Conservation (phyloP, 2,113 vertebrate genomes). For the Chaetops frenatus region DNA sequence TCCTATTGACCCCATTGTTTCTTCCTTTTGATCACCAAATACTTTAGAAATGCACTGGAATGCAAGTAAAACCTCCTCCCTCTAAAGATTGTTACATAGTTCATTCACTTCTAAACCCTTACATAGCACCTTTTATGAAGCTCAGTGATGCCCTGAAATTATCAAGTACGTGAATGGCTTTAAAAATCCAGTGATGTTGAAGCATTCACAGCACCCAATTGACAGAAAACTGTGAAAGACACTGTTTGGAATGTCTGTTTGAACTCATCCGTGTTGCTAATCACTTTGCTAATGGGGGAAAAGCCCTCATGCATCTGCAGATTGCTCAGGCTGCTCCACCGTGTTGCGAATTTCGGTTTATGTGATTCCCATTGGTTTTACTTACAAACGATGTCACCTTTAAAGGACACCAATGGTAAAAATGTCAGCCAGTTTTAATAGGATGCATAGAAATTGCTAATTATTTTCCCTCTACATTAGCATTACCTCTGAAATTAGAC, state of each 20-base stretch:
- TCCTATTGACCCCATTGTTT: not conserved
- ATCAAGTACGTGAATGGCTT: not conserved
- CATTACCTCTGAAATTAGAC: not conserved
- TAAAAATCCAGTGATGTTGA: not conserved
- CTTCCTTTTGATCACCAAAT: not conserved
- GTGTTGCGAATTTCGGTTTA: not conserved
- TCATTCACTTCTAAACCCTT: not conserved
- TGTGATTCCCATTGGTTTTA: not conserved
- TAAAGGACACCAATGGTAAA: not conserved
- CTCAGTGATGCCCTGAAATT: not conserved
- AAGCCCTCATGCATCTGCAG: not conserved
- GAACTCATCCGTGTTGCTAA: not conserved
- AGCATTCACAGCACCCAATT: not conserved
- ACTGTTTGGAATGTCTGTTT: not conserved
- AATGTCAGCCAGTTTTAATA: not conserved
- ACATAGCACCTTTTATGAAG: not conserved
- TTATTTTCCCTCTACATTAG: not conserved
- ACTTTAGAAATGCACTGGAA: not conserved
- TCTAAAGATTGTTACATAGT: not conserved
- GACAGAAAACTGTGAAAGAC: not conserved
- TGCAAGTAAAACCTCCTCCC: not conserved
- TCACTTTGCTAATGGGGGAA: not conserved
- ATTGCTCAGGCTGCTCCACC: not conserved
- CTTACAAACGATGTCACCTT: not conserved
- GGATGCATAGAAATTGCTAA: not conserved